phyloP scores from a whole-genome alignment of 2,888 invertebrate genomes.

The Drosophila subquinaria region DNA sequence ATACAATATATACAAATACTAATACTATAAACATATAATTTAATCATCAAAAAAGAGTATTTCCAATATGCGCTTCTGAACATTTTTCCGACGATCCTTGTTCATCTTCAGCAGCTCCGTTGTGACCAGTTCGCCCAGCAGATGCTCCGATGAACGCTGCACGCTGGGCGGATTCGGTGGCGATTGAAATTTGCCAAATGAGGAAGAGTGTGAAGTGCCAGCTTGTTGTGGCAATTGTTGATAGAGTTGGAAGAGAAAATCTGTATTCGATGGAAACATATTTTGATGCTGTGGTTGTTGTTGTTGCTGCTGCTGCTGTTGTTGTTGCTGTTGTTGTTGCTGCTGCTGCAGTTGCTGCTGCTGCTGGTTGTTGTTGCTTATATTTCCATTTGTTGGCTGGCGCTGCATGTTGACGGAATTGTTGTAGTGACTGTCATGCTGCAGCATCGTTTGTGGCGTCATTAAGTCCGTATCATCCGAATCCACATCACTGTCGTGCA shows the following conservation, averaged over 20 bases:
- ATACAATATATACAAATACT: slow-evolving; percentile 56
- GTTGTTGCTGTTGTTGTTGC: slow-evolving; percentile 53
- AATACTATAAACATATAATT: slow-evolving; percentile 31
- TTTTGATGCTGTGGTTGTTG: slow-evolving; percentile 62
- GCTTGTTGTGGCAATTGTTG: slow-evolving; percentile 83
- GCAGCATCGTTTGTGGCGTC: slow-evolving; percentile 70
- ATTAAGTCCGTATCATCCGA: slow-evolving; percentile 80
- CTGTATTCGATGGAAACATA: slow-evolving; percentile 83
- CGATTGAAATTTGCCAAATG: slow-evolving; percentile 79
- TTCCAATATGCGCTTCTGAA: slow-evolving; percentile 85
- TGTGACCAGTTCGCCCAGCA: slow-evolving; percentile 85
- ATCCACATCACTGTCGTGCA: slow-evolving; percentile 80
- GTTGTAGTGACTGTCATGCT: slow-evolving; percentile 70
- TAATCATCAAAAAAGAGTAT: slow-evolving; percentile 85
- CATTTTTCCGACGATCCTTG: slow-evolving; percentile 84
- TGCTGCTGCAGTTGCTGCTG: slow-evolving; percentile 52
- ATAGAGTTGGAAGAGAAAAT: slow-evolving; percentile 84
- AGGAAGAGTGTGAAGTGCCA: slow-evolving; percentile 65
- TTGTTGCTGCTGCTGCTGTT: slow-evolving; percentile 50
- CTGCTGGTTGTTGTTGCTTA: slow-evolving; percentile 37
- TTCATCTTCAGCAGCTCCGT: slow-evolving; percentile 85
- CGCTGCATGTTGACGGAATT: slow-evolving; percentile 55
- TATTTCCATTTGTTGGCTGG: slow-evolving; percentile 34
- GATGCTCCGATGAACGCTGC: slow-evolving; percentile 84
- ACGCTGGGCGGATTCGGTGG: slow-evolving; percentile 70